A percentile compares a stretch with the other conserved stretches of the same genome.
These are phyloP conservation scores for Axea sp. DNA, from an alignment of 2,888 invertebrate species.

Conservation along the genomic window DNA sequence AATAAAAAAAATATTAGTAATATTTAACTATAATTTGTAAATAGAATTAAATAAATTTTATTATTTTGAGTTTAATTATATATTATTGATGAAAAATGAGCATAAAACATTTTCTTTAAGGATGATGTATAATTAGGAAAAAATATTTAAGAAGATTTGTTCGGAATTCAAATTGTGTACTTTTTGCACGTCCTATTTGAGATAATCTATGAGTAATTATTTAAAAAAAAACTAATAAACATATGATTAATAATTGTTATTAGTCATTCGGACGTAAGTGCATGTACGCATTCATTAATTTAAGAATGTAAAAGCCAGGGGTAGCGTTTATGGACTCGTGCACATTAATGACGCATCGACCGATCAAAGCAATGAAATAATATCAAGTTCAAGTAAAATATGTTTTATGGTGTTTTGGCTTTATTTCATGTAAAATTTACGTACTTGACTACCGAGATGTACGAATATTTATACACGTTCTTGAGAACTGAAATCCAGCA, in stretches of 20 bases:
- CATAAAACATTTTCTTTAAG: too few relatives aligned
- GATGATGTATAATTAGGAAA: too few relatives aligned
- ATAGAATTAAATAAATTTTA: too few relatives aligned
- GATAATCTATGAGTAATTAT: slow-evolving; percentile 3
- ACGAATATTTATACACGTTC: slow-evolving; percentile 32
- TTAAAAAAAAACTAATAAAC: slow-evolving; percentile 8
- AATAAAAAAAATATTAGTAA: too few relatives aligned
- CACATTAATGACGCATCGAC: slow-evolving; percentile 34
- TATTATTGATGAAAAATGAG: too few relatives aligned
- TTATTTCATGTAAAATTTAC: slow-evolving; percentile 34
- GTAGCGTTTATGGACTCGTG: slow-evolving; percentile 53
- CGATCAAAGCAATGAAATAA: slow-evolving; percentile 51
- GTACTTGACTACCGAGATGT: slow-evolving; percentile 37
- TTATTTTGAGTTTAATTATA: too few relatives aligned
- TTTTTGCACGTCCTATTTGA: not conserved
- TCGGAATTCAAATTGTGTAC: not conserved
- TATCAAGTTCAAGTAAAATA: slow-evolving; percentile 47
- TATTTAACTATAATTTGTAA: too few relatives aligned
- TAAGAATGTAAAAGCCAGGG: slow-evolving; percentile 48
- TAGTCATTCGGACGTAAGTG: slow-evolving; percentile 73
- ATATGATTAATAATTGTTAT: slow-evolving; percentile 33
- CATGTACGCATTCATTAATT: slow-evolving; percentile 73
- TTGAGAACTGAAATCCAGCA: slow-evolving; percentile 29
- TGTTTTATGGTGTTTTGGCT: slow-evolving; percentile 34
- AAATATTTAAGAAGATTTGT: too few relatives aligned